phyloP scores from a whole-genome alignment of 2,888 invertebrate species.

The Tanytarsus gracilentus region DNA sequence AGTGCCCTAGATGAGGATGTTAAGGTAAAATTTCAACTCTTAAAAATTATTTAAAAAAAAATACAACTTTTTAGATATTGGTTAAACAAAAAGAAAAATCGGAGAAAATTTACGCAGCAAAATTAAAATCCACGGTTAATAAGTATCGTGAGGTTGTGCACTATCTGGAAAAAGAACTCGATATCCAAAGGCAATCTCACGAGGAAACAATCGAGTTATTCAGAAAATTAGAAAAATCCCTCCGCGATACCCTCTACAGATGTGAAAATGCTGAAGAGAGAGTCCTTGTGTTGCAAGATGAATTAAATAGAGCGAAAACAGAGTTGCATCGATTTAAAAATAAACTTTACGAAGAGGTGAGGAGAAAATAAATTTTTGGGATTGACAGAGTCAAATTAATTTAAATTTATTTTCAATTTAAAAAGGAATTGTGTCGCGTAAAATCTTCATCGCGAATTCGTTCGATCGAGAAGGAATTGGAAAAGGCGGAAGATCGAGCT shows the following conservation, averaged over 20 bases:
- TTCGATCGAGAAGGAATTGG: constrained; percentile 1
- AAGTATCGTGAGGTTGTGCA: constrained; percentile 1
- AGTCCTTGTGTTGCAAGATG: background rate
- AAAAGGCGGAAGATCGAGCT: constrained; percentile 1
- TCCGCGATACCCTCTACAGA: background rate
- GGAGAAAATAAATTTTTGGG: background rate
- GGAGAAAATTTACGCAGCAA: background rate
- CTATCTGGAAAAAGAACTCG: constrained; percentile 5
- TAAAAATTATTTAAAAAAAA: background rate
- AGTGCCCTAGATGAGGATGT: background rate
- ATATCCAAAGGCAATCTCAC: background rate
- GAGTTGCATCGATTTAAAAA: background rate
- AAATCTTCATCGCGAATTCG: background rate
- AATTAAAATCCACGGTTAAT: background rate
- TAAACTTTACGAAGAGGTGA: constrained; percentile 3
- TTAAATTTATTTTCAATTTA: no score
- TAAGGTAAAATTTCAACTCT: background rate
- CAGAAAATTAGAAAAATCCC: background rate
- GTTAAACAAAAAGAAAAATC: background rate
- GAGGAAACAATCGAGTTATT: background rate
- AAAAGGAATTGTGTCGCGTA: no score
- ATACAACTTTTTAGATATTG: background rate
- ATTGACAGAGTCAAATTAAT: no score
- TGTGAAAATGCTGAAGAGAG: constrained; percentile 4
- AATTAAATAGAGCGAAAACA: background rate